Evolutionary conservation across 2,113 vertebrate species (phyloP).

Genomic region (Pluvianellus socialis): DNA sequence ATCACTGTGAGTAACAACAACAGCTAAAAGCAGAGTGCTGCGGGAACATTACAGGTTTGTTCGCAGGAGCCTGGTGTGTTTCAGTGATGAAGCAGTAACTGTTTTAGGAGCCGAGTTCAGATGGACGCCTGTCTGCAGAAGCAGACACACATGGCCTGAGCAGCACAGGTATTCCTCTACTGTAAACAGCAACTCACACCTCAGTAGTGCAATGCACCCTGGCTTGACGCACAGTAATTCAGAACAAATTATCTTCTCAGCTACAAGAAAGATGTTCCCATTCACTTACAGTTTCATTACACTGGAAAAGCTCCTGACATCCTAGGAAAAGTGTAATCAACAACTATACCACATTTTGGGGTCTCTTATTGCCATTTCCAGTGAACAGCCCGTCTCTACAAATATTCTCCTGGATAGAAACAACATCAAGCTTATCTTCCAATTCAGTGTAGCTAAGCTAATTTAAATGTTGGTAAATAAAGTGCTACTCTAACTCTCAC

Average conservation of each 20-base stretch:
- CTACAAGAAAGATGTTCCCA: neutral
- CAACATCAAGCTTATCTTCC: neutral
- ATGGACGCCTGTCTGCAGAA: neutral
- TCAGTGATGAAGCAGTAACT: neutral
- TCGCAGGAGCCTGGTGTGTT: neutral
- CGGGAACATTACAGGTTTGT: neutral
- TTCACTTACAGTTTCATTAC: neutral
- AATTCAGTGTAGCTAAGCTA: neutral
- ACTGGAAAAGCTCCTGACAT: neutral
- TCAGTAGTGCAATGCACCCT: neutral
- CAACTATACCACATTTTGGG: neutral
- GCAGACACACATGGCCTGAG: neutral
- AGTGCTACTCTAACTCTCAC: neutral
- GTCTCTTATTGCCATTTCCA: neutral
- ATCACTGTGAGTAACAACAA: neutral
- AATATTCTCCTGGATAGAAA: neutral
- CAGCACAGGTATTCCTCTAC: neutral
- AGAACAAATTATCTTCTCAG: neutral
- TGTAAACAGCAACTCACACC: neutral
- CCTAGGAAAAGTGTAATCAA: neutral
- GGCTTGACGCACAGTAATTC: neutral
- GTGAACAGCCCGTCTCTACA: neutral
- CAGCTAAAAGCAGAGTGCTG: neutral
- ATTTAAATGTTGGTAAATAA: neutral
- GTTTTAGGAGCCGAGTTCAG: neutral